Percentiles rank a stretch among this genome's conserved stretches.
These are phyloP conservation scores for Sterrhoptilus dennistouni DNA, from an alignment of 2,113 vertebrate genomes.

Conservation along the genomic window DNA sequence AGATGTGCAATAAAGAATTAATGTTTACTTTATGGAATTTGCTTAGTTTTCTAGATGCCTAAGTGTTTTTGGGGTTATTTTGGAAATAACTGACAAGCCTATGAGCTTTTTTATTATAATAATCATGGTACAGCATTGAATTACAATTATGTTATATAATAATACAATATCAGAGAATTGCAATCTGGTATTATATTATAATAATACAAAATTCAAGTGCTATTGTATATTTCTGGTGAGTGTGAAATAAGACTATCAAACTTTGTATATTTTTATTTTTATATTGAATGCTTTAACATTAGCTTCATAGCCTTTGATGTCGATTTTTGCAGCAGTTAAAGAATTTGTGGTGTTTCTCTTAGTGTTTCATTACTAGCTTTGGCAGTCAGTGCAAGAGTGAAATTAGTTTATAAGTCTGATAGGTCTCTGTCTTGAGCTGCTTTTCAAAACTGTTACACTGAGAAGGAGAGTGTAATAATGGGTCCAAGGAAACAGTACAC, in stretches of 20 bases:
- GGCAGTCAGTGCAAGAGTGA: not conserved
- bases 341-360: not conserved
- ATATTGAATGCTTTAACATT: not conserved
- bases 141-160: not conserved
- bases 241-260: not conserved
- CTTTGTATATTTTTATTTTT: not conserved
- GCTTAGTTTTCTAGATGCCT: not conserved
- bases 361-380: not conserved
- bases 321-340: not conserved
- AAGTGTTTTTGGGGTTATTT: not conserved
- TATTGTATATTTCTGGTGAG: not conserved
- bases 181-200: not conserved
- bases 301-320: not conserved
- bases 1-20: not conserved
- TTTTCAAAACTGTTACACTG: not conserved
- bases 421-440: not conserved
- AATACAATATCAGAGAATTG: not conserved
- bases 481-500: not conserved
- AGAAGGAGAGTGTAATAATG: not conserved
- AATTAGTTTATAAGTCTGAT: not conserved
- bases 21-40: not conserved
- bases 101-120: not conserved
- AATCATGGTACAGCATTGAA: not conserved
- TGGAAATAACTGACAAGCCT: accelerated
- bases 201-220: not conserved